These are phyloP conservation scores for Anguilla rostrata DNA, from an alignment of 2,113 vertebrate genomes.

Conservation along the genomic window DNA sequence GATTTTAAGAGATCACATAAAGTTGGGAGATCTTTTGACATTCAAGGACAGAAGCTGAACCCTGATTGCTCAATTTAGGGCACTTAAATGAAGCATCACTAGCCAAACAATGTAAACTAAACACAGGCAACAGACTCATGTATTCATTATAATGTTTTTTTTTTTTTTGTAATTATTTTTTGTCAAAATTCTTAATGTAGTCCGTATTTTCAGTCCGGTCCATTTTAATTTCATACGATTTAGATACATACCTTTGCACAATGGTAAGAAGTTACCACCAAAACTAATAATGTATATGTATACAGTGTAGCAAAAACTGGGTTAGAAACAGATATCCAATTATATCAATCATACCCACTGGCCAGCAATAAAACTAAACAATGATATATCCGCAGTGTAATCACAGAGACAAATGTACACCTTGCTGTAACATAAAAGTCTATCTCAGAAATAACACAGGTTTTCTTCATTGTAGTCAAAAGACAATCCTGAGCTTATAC, in stretches of 20 bases:
- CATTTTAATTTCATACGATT: no score
- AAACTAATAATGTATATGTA: no score
- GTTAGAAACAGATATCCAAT: neutral
- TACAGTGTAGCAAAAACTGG: neutral
- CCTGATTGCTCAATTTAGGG: neutral
- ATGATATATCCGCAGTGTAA: neutral
- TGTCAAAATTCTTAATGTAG: neutral
- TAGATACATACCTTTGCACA: no score
- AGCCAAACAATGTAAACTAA: neutral
- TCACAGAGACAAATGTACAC: conserved; percentile 2
- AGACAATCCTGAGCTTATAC: conserved; percentile 41
- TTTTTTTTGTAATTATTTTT: neutral
- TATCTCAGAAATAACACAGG: conserved; percentile 33
- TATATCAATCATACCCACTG: neutral
- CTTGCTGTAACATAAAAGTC: conserved; percentile 8
- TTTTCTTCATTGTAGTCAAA: conserved; percentile 52
- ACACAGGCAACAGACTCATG: neutral
- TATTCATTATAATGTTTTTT: neutral
- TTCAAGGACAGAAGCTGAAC: neutral
- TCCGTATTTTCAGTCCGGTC: neutral
- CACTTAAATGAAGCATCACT: neutral
- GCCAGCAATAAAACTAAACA: neutral
- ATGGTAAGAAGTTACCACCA: no score
- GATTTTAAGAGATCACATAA: neutral
- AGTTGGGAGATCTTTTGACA: neutral